Evolutionary conservation across 2,797 vertebrate genomes (phyloP).

Genomic region (Phrynocephalus forsythii): DNA sequence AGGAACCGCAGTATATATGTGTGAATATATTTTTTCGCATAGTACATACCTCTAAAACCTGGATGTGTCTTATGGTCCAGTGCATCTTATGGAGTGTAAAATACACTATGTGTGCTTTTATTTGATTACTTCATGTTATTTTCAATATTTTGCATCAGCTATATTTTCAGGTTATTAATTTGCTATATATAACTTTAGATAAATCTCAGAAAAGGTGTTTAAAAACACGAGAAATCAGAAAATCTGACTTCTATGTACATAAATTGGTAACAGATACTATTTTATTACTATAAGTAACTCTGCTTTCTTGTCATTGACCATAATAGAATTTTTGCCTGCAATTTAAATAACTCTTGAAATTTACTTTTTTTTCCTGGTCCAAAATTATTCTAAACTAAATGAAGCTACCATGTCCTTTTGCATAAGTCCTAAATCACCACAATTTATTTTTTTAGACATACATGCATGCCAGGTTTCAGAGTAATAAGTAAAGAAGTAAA

Average conservation of each 20-base stretch:
- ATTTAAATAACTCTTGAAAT: not conserved
- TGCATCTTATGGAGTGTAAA: too few species aligned
- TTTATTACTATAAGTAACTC: not conserved
- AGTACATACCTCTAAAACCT: too few species aligned
- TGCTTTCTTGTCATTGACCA: too few species aligned
- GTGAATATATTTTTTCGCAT: too few species aligned
- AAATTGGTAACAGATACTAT: not conserved
- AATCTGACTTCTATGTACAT: not conserved
- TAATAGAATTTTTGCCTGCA: too few species aligned
- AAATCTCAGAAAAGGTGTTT: not conserved
- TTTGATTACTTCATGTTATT: not conserved
- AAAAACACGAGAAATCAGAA: not conserved
- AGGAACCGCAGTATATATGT: too few species aligned
- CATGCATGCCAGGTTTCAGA: not conserved
- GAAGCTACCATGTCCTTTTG: not conserved
- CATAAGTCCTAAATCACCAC: not conserved
- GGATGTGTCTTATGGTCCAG: too few species aligned
- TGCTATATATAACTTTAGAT: not conserved
- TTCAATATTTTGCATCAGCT: not conserved
- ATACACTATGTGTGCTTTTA: not conserved
- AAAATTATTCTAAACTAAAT: not conserved
- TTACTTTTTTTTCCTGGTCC: not conserved
- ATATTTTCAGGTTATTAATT: not conserved
- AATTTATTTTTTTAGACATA: not conserved
- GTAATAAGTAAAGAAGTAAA: not conserved